Percentiles rank a stretch among this genome's conserved stretches.
phyloP scores from a whole-genome alignment of 1,140 invertebrate genomes.

The Cepaea nemoralis region DNA sequence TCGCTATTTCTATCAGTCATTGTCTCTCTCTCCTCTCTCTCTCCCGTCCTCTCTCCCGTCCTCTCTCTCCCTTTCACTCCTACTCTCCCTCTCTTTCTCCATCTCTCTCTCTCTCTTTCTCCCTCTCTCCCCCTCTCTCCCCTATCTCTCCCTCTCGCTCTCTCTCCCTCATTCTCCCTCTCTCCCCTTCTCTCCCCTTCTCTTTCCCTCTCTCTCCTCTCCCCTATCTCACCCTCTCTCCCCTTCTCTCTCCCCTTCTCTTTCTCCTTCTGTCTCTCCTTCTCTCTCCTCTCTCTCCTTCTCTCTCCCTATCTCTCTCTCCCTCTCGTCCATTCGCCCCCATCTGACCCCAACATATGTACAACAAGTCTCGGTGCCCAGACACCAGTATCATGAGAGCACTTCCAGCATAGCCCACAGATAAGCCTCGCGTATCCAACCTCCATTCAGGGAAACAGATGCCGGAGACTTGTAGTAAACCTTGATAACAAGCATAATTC shows the following conservation, averaged over 20 bases:
- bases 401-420: no score
- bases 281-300: conserved; percentile 16
- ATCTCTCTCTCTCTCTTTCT: conserved; percentile 12
- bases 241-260: not conserved
- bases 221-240: not conserved
- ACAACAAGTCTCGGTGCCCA: no score
- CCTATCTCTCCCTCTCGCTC: not conserved
- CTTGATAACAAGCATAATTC: no score
- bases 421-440: no score
- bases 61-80: not conserved
- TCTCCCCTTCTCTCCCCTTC: not conserved
- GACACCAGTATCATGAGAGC: no score
- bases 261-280: not conserved
- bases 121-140: not conserved
- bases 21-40: not conserved
- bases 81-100: not conserved
- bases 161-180: not conserved
- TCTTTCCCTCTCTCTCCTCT: not conserved
- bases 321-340: not conserved
- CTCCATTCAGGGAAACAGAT: no score
- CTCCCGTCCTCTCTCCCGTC: not conserved
- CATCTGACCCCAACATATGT: not conserved
- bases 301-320: not conserved
- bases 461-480: no score
- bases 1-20: no score